phyloP scores from a whole-genome alignment of 2,797 vertebrate species.

The Periparus ater region DNA sequence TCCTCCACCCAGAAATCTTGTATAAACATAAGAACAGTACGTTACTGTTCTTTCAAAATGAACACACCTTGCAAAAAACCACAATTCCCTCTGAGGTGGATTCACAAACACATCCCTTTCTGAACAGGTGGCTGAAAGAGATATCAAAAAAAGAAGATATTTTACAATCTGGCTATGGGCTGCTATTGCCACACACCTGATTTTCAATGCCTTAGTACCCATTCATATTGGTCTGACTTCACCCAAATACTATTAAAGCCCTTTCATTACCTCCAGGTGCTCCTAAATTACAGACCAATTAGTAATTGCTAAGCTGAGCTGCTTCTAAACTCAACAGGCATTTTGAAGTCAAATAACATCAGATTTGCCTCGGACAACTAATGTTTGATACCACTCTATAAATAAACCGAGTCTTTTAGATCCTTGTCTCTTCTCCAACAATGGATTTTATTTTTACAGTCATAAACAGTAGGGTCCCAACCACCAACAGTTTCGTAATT shows the following conservation, averaged over 20 bases:
- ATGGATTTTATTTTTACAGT: not conserved
- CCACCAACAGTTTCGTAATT: not conserved
- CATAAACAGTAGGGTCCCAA: not conserved
- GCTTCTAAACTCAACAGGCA: not conserved
- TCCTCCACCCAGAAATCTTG: not conserved
- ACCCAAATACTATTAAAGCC: not conserved
- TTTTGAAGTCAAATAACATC: not conserved
- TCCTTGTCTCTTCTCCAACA: not conserved
- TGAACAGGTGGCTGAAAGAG: not conserved
- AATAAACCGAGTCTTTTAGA: not conserved
- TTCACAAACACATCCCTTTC: not conserved
- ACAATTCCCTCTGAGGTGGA: not conserved
- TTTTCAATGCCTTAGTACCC: not conserved
- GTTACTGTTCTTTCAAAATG: not conserved
- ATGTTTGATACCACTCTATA: not conserved
- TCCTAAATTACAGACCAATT: not conserved
- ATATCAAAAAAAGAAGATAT: not conserved
- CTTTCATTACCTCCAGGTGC: not conserved
- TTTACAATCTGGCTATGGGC: not conserved
- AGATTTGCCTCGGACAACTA: not conserved
- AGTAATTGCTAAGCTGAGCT: not conserved
- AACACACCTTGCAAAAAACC: constrained; percentile 17
- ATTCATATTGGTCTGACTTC: not conserved
- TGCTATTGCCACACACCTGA: not conserved
- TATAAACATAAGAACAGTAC: not conserved